Evolutionary conservation across 35 echinoderm and acorn worm genomes (phyloP).

Genomic region (Lytechinus variegatus): DNA sequence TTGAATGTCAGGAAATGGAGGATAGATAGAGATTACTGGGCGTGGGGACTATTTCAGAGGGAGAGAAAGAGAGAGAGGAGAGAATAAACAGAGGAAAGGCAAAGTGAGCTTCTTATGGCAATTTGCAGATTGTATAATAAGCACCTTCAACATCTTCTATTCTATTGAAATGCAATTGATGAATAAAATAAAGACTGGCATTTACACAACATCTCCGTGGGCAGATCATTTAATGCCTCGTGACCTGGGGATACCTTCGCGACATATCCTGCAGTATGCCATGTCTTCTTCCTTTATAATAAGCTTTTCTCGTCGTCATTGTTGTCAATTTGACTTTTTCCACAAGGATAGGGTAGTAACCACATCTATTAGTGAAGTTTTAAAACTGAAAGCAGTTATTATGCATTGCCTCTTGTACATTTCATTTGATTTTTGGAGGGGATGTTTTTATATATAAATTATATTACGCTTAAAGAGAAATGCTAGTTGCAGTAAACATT

Average conservation of each 20-base stretch:
- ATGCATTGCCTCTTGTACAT: no score
- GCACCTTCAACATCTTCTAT: neutral
- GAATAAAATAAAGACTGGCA: neutral
- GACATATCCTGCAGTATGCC: no score
- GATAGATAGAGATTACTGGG: neutral
- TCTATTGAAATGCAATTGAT: neutral
- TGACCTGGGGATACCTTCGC: neutral
- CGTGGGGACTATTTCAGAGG: neutral
- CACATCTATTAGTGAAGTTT: no score
- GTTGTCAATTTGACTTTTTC: no score
- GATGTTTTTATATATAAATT: no score
- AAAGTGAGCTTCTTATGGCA: neutral
- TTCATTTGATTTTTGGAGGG: no score
- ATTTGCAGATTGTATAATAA: neutral
- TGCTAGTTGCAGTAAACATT: no score
- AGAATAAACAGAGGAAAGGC: neutral
- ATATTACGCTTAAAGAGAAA: no score
- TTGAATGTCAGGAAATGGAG: neutral
- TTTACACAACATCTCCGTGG: neutral
- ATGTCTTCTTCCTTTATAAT: no score
- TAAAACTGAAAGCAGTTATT: no score
- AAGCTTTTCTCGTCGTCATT: no score
- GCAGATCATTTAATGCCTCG: neutral
- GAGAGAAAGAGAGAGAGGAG: neutral
- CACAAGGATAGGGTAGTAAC: no score